Evolutionary conservation across 2,113 vertebrate genomes (phyloP), one percentile per base, ranked within the genome.

Genomic region (Fukomys damarensis): DNA sequence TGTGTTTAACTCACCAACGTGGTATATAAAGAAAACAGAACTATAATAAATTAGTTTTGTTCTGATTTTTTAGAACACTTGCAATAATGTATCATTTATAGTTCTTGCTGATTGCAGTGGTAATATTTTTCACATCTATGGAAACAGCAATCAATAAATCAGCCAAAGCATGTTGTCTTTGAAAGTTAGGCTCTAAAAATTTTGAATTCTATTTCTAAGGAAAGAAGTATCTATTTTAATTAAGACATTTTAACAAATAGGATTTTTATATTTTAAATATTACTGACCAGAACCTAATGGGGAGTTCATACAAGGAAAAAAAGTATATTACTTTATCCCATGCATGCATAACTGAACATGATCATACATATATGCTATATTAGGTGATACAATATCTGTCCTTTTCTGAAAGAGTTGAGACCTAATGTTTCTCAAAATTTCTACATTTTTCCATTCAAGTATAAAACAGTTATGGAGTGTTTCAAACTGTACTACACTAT

Each of bases 1-100:
- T 99, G 99, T 99, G 98, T 99, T 99, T 98, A 98, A 98, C 98
- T 98, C 99, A 98, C 98, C 98, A 98, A 98, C 96, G 97, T 88
- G 97, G 98, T 99, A 98, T 99, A 98, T 98, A 98, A 99, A 98
- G 98, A 99, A 98, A 98, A 99, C 97, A 98, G 98, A 99, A 98
- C 97, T 99, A 97, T 91, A 99, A 99, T 99, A 99, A 99, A 99
- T 99, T 98, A 98, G 98, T 98, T 99, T 99, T 98, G 98, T 99
- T 99, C 98, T 99, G 98, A 97, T 99, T 99, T 99, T 99, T 99
- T 98, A 98, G 98, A 98, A 98, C 97, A 94, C 94, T 98, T 95
- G 98, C 98, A 94, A 94, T 98, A 98, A 94, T 92, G 97, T 98
- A 93, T 97, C 97, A 52, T 98, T 98, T 97, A 98, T 97, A 97